These are phyloP conservation scores for Agonopterix subpropinquella DNA, from an alignment of 2,888 invertebrate species.

Conservation along the genomic window DNA sequence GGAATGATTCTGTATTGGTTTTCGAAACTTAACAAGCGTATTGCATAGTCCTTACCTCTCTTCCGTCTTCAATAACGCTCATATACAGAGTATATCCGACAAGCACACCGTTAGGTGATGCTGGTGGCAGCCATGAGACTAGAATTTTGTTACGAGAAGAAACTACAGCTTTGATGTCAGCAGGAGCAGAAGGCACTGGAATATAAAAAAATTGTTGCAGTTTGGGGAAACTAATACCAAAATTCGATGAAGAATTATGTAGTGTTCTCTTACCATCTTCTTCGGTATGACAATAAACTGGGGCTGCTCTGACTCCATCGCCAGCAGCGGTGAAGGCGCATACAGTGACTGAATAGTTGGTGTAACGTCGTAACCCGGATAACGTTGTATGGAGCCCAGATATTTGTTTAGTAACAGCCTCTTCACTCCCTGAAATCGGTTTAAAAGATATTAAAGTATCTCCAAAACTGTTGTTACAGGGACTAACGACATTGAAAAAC, in stretches of 20 bases:
- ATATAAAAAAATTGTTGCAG: neutral
- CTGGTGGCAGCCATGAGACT: conserved; percentile 93
- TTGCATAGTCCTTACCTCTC: conserved; percentile 70
- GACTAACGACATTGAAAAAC: neutral
- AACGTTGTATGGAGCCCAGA: conserved; percentile 81
- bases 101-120: conserved; percentile 87
- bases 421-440: conserved; percentile 78
- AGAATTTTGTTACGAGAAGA: conserved; percentile 90
- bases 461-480: too few species aligned
- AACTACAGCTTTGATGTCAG: conserved; percentile 92
- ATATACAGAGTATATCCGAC: conserved; percentile 90
- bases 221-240: neutral
- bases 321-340: conserved; percentile 92
- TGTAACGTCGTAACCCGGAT: conserved; percentile 87
- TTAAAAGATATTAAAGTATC: neutral
- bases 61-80: conserved; percentile 85
- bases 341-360: conserved; percentile 94
- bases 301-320: conserved; percentile 89
- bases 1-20: neutral
- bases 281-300: conserved; percentile 90
- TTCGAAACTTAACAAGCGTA: neutral
- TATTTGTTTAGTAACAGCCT: conserved; percentile 85
- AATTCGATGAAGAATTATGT: neutral
- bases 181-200: conserved; percentile 91
- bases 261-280: conserved; percentile 85